phyloP scores from a whole-genome alignment of 2,888 invertebrate species.

The Lithodes maja region DNA sequence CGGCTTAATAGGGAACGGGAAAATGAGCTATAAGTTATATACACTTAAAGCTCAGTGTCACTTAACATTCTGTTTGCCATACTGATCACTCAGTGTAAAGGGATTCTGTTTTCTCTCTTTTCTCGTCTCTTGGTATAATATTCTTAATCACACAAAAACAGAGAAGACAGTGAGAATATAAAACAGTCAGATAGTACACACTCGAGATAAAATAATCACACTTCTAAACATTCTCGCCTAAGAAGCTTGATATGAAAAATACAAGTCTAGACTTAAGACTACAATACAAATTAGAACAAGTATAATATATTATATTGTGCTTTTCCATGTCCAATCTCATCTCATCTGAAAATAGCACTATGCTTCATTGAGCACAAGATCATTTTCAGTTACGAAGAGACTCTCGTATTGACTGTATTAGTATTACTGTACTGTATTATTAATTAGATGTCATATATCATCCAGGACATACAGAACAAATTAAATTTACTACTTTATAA shows the following conservation, averaged over 20 bases:
- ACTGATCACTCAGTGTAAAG: conserved; percentile 54
- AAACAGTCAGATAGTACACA: neutral
- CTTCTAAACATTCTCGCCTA: neutral
- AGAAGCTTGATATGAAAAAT: neutral
- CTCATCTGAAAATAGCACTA: neutral
- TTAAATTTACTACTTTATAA: too few relatives aligned
- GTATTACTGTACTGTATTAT: neutral
- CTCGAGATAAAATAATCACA: neutral
- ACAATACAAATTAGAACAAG: neutral
- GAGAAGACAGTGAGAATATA: conserved; percentile 61
- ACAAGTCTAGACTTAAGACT: neutral
- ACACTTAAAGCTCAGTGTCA: conserved; percentile 60
- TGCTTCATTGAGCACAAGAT: neutral
- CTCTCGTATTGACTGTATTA: too few relatives aligned
- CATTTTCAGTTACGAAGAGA: neutral
- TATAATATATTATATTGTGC: neutral
- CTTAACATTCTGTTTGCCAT: conserved; percentile 64
- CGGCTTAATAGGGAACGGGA: conserved; percentile 47
- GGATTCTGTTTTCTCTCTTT: conserved; percentile 38
- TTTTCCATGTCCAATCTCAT: neutral
- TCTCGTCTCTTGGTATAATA: neutral
- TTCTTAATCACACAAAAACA: conserved; percentile 12
- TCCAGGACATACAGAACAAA: too few relatives aligned
- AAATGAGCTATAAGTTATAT: conserved; percentile 53
- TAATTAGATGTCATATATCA: too few relatives aligned